A percentile compares a stretch with the other conserved stretches of the same genome.
These are phyloP conservation scores for Deilephila porcellus DNA, from an alignment of 2,888 invertebrate species.

Conservation along the genomic window DNA sequence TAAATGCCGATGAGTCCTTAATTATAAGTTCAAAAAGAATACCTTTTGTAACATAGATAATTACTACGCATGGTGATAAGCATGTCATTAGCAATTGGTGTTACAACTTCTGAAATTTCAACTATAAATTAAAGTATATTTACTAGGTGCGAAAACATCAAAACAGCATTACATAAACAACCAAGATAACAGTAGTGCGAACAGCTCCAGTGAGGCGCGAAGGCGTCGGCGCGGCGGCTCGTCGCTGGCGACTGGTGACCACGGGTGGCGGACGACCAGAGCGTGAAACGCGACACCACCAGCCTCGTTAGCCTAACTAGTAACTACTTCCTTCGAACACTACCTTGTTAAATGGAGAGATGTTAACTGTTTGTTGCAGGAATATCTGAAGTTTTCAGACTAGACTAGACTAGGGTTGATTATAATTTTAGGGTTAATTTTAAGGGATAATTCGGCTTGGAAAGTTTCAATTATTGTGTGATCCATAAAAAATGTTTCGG, in stretches of 20 bases:
- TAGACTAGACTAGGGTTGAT: no score
- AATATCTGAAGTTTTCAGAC: neutral
- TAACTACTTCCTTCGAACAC: constrained; percentile 12
- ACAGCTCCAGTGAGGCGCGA: neutral
- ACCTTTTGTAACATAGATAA: no score
- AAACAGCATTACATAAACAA: neutral
- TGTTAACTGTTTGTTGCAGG: neutral
- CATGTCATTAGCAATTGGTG: no score
- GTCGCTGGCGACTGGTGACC: neutral
- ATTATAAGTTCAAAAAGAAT: no score
- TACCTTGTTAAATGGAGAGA: neutral
- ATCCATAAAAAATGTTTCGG: neutral
- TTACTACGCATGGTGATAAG: no score
- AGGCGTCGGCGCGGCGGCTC: neutral
- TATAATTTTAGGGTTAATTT: neutral
- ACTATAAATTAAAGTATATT: no score
- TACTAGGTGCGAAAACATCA: neutral
- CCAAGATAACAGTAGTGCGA: neutral
- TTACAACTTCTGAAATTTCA: no score
- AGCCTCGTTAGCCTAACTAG: constrained; percentile 9
- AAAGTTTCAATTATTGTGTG: neutral
- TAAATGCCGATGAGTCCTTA: no score
- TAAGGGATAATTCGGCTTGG: neutral
- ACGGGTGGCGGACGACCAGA: neutral
- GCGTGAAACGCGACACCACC: constrained; percentile 16